Evolutionary conservation across 2,888 invertebrate genomes (phyloP).

Genomic region (Drosophila cognata): DNA sequence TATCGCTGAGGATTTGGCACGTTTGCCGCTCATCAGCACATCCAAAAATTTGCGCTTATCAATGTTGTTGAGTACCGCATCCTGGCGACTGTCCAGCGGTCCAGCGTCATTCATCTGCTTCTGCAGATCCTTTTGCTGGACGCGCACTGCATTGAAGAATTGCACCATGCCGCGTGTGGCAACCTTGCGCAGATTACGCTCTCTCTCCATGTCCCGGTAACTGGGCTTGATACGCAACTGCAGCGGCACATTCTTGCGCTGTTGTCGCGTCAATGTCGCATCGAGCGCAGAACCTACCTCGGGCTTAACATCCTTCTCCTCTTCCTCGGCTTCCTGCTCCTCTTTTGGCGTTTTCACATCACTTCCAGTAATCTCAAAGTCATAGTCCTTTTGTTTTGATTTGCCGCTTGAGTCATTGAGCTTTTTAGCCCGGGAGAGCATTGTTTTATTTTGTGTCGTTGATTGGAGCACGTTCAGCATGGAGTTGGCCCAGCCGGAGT

Average conservation of each 20-base stretch:
- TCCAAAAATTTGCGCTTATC: constrained; percentile 91
- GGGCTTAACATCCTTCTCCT: constrained; percentile 84
- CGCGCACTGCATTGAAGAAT: constrained; percentile 94
- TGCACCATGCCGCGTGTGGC: constrained; percentile 97
- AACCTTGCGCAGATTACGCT: constrained; percentile 91
- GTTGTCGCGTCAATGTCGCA: constrained; percentile 61
- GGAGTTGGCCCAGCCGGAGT: constrained; percentile 93
- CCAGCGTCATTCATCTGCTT: constrained; percentile 90
- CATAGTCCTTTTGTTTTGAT: constrained; percentile 85
- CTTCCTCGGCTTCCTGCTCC: constrained; percentile 72
- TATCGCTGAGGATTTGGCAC: constrained; percentile 86
- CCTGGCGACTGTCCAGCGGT: constrained; percentile 91
- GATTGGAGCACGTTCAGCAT: constrained; percentile 92
- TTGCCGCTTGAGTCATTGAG: constrained; percentile 86
- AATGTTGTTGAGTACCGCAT: constrained; percentile 90
- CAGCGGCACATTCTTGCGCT: constrained; percentile 86
- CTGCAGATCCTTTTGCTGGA: constrained; percentile 92
- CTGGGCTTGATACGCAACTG: constrained; percentile 89
- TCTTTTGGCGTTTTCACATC: constrained; percentile 80
- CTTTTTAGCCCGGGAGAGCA: constrained; percentile 93
- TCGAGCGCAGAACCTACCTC: constrained; percentile 65
- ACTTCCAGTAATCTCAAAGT: constrained; percentile 89
- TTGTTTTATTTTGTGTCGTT: constrained; percentile 90
- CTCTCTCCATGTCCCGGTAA: constrained; percentile 90
- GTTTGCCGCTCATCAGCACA: constrained; percentile 89